Evolutionary conservation across 2,113 vertebrate species (phyloP), one percentile per base, ranked within the genome.

Genomic region (Ptyas mucosa): DNA sequence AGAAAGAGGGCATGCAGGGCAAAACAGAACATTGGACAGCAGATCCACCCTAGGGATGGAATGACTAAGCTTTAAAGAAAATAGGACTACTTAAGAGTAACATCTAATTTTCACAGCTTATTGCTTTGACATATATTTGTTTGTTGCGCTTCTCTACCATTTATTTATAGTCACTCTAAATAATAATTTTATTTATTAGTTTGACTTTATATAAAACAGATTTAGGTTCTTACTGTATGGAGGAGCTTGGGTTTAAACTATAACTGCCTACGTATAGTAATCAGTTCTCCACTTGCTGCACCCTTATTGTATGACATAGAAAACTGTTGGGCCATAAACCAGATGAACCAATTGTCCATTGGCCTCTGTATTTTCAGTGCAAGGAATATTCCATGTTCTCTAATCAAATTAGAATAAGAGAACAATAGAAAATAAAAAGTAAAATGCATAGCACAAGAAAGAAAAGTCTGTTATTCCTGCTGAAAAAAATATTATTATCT

Each of bases 1-100:
- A 95, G 95, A 85, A 92, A 7, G 20, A 94, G 95, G 93, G 89
- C 95, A 75, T 0, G 0, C 91, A 6, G 5, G 6, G 88, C 89
- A 85, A 39, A 91, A 26, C 0, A 4, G 53, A 91, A 86, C 69
- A 0, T 3, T 49, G 96, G 75, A 21, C n/a, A n/a, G 89, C 90
- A 87, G 85, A 89, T 88, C 75, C 75, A 89, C 0, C 52, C 49
- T 1, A 23, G 18, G 51, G 91, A 91, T 91, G 0, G 85, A 93
- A 12, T n/a, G 57, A 69, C 5, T 23, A 87, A 12, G 26, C 24
- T 6, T 18, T 23, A 90, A 93, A 89, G 23, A 21, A 75, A 85
- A 3, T 0, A 69, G 20, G 87, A 8, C n/a, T 51, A 20, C 88
- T 3, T 43, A 24, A 91, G 89, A 91, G 46, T 0, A n/a, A 85